Evolutionary conservation across 2,888 invertebrate species (phyloP), one percentile per base, ranked within the genome.

Genomic region (Heteromurus nitidus): DNA sequence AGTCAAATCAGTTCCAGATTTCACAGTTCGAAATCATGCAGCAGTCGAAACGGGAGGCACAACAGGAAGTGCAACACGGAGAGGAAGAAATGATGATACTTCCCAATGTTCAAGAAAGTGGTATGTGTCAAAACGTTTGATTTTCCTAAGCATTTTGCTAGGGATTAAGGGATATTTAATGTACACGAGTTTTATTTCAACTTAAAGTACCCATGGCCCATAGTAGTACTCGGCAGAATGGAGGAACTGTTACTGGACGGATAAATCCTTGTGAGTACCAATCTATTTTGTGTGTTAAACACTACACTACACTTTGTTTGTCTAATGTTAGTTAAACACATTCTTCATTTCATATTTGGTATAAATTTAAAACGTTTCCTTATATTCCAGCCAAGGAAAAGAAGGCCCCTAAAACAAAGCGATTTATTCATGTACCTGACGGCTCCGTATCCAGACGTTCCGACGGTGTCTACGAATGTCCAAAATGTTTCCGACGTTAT

Each of bases 381-480:
- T n/a, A n/a, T n/a, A n/a, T n/a, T n/a, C n/a, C n/a, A 69, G 68
- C 77, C 7, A 77, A 77, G 69, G 77, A 77, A 36, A 68, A 68
- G 50, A 77, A 77, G 26, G 20, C 18, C n/a, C 75, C 44, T n/a
- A 77, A 77, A 22, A 53, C 77, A 26, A 77, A 77, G 30, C 53
- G 77, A 62, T 77, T 77, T 28, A 68, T 77, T 36, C 77, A 77
- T 44, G 77, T 77, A 77, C 77, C 77, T 77, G 77, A 77, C 55
- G 77, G 69, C 13, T 47, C 74, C 3, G 74, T 74, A 16, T 50
- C 64, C 20, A 53, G 68, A 24, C 77, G 77, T 11, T 77, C 77
- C 0, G 74, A 75, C 50, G 75, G 75, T 28, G 77, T 77, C 11
- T 77, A 77, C 44, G 77, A 77, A 26, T 77, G 77, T 26, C 77